Evolutionary conservation across 2,113 vertebrate genomes (phyloP).

Genomic region (Psittacula cyanocephala): DNA sequence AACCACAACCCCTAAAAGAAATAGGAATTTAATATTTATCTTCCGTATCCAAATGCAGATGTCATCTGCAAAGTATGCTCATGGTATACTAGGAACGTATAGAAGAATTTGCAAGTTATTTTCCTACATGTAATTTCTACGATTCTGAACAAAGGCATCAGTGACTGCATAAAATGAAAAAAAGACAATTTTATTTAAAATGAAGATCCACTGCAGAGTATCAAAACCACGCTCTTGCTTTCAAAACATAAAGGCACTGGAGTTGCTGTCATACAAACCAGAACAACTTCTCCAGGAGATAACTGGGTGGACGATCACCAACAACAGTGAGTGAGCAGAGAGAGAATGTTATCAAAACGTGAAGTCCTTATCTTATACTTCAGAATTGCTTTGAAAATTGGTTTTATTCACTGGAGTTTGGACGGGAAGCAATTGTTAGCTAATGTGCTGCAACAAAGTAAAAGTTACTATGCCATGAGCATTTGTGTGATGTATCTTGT

Average conservation of each 20-base stretch:
- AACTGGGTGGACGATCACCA: not conserved
- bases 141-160: not conserved
- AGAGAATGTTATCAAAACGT: not conserved
- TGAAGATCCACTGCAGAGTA: not conserved
- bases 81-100: not conserved
- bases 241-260: not conserved
- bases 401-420: not conserved
- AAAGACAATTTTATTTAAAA: not conserved
- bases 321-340: not conserved
- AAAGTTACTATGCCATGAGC: not conserved
- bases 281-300: not conserved
- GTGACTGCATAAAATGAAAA: not conserved
- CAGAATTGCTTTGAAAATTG: not conserved
- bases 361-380: not conserved
- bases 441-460: not conserved
- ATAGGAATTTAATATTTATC: not conserved
- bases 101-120: not conserved
- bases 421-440: rapidly evolving
- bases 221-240: not conserved
- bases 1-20: not conserved
- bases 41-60: not conserved
- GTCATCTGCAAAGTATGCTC: not conserved
- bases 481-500: too few relatives aligned
- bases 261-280: not conserved
- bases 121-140: not conserved